Evolutionary conservation across 2,888 invertebrate species (phyloP), one percentile per base, ranked within the genome.

Genomic region (Chalcis sispes): DNA sequence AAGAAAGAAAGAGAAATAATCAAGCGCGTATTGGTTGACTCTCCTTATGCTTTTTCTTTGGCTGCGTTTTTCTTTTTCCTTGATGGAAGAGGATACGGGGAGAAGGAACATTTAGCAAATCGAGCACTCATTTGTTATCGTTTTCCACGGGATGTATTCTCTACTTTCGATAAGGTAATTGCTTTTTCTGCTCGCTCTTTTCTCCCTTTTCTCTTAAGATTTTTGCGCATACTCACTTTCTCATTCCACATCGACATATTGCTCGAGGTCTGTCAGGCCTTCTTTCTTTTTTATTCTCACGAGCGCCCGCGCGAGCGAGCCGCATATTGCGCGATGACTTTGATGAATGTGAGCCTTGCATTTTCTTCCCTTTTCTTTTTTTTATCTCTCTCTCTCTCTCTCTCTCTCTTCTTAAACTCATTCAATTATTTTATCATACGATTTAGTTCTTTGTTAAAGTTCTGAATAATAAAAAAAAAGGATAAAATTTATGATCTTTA

Each of bases 91-190:
- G 50, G 32, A 18, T 15, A 1, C 40, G 56, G 56, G 36, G n/a
- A 27, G 48, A 5, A 25, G 42, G 40, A 54, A 62, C 52, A 42
- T 20, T 61, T 40, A 5, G 4, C 46, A 50, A 20, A 73, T 73
- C 59, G 59, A 59, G 66, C 18, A 82, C 75, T 84, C 80, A 81
- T 85, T 86, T 84, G 85, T 85, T 83, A 83, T 80, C 76, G 69
- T 66, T 27, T 50, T 58, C 20, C 40, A 18, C 50, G 25, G 25
- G 18, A 7, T 8, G 0, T 42, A 23, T 15, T 5, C 18, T 1
- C 40, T 18, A 23, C 18, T 8, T 40, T 64, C 50, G 48, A 69
- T 42, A 70, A 29, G 70, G 59, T 75, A 70, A 75, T 75, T 75
- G 67, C 64, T 64, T 75, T 75, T 64, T 64, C 64, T 29, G 40